Percentiles rank a stretch among this genome's conserved stretches.
These are phyloP conservation scores for Ascidia mentula DNA, from an alignment of 23 tunicate genomes.

Conservation along the genomic window DNA sequence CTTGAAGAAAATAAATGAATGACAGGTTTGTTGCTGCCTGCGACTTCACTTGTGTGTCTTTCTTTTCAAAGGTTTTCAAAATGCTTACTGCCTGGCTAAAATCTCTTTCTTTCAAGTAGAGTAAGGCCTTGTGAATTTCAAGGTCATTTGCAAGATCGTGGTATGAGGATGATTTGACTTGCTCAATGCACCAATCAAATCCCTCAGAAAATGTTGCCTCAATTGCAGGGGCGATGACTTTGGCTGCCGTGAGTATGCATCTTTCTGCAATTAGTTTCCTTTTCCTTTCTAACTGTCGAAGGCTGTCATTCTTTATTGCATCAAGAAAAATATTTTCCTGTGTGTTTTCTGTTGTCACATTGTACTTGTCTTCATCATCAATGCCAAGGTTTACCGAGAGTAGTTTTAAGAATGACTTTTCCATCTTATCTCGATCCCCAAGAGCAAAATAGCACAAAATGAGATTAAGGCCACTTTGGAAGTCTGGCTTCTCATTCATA, in stretches of 20 bases:
- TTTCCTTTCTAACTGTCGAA: slow-evolving; percentile 84
- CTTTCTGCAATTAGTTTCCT: slow-evolving; percentile 70
- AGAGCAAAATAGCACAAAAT: slow-evolving; percentile 90
- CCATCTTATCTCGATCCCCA: slow-evolving; percentile 94
- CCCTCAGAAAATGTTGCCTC: slow-evolving; percentile 80
- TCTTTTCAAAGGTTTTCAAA: slow-evolving; percentile 94
- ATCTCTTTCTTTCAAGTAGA: slow-evolving; percentile 88
- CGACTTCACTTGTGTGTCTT: slow-evolving; percentile 89
- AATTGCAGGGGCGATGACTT: slow-evolving; percentile 88
- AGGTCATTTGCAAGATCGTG: slow-evolving; percentile 94
- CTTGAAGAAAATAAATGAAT: slow-evolving; percentile 93
- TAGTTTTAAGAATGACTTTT: slow-evolving; percentile 61
- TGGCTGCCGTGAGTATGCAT: slow-evolving; percentile 90
- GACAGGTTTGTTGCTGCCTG: slow-evolving; percentile 94
- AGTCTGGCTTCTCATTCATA: slow-evolving; percentile 96
- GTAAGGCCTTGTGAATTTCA: slow-evolving; percentile 96
- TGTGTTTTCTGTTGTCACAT: slow-evolving; percentile 65
- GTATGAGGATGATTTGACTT: slow-evolving; percentile 79
- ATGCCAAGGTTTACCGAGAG: slow-evolving; percentile 78
- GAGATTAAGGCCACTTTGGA: slow-evolving; percentile 86
- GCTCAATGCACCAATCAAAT: slow-evolving; percentile 98
- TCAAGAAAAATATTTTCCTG: slow-evolving; percentile 83
- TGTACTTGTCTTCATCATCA: slow-evolving; percentile 96
- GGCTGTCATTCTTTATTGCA: slow-evolving; percentile 77
- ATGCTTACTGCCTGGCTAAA: slow-evolving; percentile 78